Evolutionary conservation across 2,888 invertebrate genomes (phyloP), one percentile per base, ranked within the genome.

Genomic region (Boloria selene): DNA sequence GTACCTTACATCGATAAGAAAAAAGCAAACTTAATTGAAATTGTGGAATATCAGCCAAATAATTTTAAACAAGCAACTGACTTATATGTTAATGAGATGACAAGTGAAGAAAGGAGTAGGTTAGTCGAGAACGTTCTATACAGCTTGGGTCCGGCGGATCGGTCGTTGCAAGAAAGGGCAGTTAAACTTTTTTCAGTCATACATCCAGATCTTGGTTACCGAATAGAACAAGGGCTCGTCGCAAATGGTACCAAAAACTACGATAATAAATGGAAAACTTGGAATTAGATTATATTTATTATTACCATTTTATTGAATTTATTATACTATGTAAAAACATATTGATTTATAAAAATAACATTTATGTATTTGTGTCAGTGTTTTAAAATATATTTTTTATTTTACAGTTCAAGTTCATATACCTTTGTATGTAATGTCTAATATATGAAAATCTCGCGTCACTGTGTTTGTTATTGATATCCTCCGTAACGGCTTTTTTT

Each of bases 11-110:
- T 93, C 38, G 91, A 94, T 4, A 94, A 94, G 17, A 92, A 92
- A 69, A 81, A 84, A 50, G 79, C 93, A 10, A 80, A 92, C 10
- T 86, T 94, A 5, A 86, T 93, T 49, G 94, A 94, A 78, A 81
- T 87, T 22, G 82, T 94, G 4, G 87, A 94, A 70, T 98, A 97
- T 13, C 96, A 97, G 76, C 95, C 96, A 2, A 97, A 98, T 81
- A 98, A 99, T 84, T 98, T 95, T 83, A 93, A 95, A 3, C 99
- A 99, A 89, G 95, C 95, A 0, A 93, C 94, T 13, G 90, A 93
- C 17, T 96, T 98, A 87, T 99, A 96, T 93, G 93, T 93, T 64
- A 94, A 96, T 77, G 96, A 83, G 67, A 80, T 98, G 81, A 95
- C 95, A 53, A 93, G 93, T n/a, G 95, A 94, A 0, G 97, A 95